These are phyloP conservation scores for Eulithis testata DNA, from an alignment of 2,888 invertebrate species.

Conservation along the genomic window DNA sequence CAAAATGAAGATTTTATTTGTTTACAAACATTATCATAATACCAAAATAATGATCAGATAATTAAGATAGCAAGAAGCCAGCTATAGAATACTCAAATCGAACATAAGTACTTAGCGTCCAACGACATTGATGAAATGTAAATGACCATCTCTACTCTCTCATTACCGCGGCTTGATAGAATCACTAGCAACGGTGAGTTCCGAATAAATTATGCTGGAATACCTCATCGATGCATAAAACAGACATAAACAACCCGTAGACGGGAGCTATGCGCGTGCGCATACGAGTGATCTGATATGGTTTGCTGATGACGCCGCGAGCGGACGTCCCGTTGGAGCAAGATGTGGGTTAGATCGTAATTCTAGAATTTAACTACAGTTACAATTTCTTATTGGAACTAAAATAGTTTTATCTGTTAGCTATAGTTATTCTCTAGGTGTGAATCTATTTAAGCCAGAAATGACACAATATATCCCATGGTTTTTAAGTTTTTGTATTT, in stretches of 20 bases:
- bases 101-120: not conserved
- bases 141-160: constrained; percentile 20
- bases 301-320: constrained; percentile 21
- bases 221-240: constrained; percentile 28
- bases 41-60: too few species aligned
- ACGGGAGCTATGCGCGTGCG: constrained; percentile 17
- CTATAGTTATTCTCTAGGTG: too few species aligned
- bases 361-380: not conserved
- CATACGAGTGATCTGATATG: constrained; percentile 24
- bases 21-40: too few species aligned
- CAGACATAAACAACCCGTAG: constrained; percentile 17
- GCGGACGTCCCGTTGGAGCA: constrained; percentile 5
- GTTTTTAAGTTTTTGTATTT: too few species aligned
- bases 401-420: too few species aligned
- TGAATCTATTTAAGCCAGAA: too few species aligned
- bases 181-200: constrained; percentile 27
- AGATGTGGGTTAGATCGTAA: constrained; percentile 6
- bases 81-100: too few species aligned
- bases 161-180: constrained; percentile 26
- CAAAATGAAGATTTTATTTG: too few species aligned
- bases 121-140: constrained; percentile 18
- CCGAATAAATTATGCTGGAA: constrained; percentile 31
- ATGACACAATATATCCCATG: too few species aligned
- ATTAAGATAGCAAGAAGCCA: too few species aligned
- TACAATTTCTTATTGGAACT: not conserved